Evolutionary conservation across 2,888 invertebrate genomes (phyloP), one percentile per base, ranked within the genome.

Genomic region (Cremastinae sp.): DNA sequence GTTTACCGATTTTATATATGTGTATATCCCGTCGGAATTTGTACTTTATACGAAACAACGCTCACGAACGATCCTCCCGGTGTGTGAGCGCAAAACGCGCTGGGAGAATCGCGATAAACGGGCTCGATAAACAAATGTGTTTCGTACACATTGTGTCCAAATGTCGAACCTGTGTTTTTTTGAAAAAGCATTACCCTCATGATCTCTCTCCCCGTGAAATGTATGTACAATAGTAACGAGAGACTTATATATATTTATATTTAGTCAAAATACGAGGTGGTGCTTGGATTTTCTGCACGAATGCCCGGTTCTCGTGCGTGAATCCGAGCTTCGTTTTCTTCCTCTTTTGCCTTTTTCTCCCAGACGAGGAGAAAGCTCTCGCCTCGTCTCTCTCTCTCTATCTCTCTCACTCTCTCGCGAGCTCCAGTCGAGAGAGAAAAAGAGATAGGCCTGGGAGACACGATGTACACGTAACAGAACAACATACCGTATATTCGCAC

Each of bases 281-380:
- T 35, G 41, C 41, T 51, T 61, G 70, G 28, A 61, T 70, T 70
- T 70, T 70, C 70, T 70, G 70, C 70, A 61, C 65, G 64, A 65
- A 65, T 65, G 41, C 41, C 20, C 28, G 41, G 61, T 71, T 51
- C 51, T 61, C 62, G 62, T 71, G 70, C 62, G 62, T 71, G 47
- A 55, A 55, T 37, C 62, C 55, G 62, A 47, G 3, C 18, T 43
- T 53, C 53, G 59, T 69, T 61, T 45, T 55, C 51, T 37, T 37
- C 22, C 28, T 41, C 12, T 9, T 9, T 37, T 37, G n/a, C 5
- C 28, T 28, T 7, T 53, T 12, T 53, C 51, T 53, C 43, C n/a
- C 12, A 55, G 70, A 62, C 70, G 70, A 61, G 53, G 70, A 70
- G 70, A 70, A 70, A 70, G 70, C 70, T 58, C 70, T 58, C 28